These are phyloP conservation scores for Mus pahari DNA, from an alignment of 2,113 vertebrate genomes.

Conservation along the genomic window DNA sequence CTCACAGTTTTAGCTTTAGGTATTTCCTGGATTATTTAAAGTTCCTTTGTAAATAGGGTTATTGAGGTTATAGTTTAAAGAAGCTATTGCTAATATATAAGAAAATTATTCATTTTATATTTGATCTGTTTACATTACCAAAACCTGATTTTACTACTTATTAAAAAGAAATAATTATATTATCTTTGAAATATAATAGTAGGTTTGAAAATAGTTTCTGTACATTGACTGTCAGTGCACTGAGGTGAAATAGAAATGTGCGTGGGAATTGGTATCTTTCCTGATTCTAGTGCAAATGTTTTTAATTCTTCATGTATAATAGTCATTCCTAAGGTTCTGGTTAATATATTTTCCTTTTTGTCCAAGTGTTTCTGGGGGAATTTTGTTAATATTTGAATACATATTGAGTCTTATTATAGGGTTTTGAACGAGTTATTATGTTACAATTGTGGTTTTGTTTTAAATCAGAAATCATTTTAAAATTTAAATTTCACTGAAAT, in stretches of 20 bases:
- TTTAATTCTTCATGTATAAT: background rate
- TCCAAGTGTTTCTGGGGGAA: background rate
- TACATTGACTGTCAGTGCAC: background rate
- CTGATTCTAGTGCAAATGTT: background rate
- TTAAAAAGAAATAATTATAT: background rate
- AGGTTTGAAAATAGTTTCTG: background rate
- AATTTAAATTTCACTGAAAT: background rate
- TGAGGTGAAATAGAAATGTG: background rate
- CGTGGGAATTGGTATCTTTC: background rate
- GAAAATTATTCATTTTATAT: background rate
- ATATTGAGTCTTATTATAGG: background rate
- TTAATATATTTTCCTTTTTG: background rate
- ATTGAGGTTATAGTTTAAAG: background rate
- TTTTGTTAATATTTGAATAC: background rate
- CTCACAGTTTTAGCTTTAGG: background rate
- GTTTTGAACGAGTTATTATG: background rate
- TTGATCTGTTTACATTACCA: background rate
- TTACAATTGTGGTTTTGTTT: background rate
- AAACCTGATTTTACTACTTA: background rate
- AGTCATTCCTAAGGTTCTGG: background rate
- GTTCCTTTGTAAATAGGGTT: background rate
- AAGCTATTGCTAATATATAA: background rate
- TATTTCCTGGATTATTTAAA: background rate
- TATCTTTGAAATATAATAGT: background rate
- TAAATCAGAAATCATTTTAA: background rate